Evolutionary conservation across 2,888 invertebrate genomes (phyloP), one percentile per base, ranked within the genome.

Genomic region (Chrysolina haemoptera): DNA sequence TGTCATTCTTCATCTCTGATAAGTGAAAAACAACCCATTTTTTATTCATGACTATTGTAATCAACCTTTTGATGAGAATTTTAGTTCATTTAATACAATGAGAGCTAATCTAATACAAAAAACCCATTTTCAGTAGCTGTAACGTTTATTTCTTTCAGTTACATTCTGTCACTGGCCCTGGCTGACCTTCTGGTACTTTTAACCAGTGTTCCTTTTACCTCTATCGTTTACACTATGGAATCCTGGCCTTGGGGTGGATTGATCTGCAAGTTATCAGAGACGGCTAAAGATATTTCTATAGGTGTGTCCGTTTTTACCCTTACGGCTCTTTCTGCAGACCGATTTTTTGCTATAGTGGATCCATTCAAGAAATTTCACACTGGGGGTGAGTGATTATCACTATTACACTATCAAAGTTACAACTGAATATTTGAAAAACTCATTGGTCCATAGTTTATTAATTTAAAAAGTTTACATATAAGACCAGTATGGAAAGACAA

Each of bases 301-400:
- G 96, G 96, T 0, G 96, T 97, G 1, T 96, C 96, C 0, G 95
- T 97, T 27, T 96, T 97, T 88, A 96, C 96, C 0, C 88, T 97
- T 75, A 96, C 96, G 0, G 96, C 96, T 0, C 89, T 97, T 6
- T 95, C 96, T 20, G 95, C 94, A 0, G 96, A 97, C 85, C 87
- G 94, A 79, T 97, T 96, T 88, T 94, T 94, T 83, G 96, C 96
- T 18, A 96, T 97, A 76, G 95, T 95, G 12, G 94, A 95, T 85
- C 96, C 96, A 0, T 93, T 96, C 85, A 89, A 91, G 81, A 91
- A 91, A 79, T 86, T 86, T 35, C 86, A 86, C 65, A 84, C 85
- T 89, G 68, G 91, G 43, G 76, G 82, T 80, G 74, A 82, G 81
- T 79, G 5, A 14, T 43, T 2, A 14, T 43, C 14, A 12, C 43